Evolutionary conservation across 1,140 invertebrate genomes (phyloP).

Genomic region (Dinoponera quadriceps): DNA sequence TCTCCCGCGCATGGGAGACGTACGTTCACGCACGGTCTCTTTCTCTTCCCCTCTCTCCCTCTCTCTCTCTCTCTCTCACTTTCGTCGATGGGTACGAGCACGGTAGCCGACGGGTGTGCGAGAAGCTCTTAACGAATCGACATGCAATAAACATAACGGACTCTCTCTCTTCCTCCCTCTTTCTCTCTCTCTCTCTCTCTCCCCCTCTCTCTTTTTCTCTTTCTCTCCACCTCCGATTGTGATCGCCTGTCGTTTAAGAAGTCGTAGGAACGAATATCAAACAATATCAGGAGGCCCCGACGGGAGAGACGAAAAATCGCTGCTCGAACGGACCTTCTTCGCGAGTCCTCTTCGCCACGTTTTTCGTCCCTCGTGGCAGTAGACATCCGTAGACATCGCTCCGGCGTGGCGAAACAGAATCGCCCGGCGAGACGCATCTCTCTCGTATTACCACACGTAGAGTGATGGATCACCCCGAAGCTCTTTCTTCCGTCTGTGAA

Average conservation of each 20-base stretch:
- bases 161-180: neutral
- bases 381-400: neutral
- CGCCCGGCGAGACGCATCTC: neutral
- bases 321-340: neutral
- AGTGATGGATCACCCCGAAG: conserved; percentile 64
- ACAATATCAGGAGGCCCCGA: neutral
- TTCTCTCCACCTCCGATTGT: neutral
- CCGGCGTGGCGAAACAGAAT: conserved; percentile 28
- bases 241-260: conserved; percentile 24
- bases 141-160: conserved; percentile 51
- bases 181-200: too few species aligned
- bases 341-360: too few species aligned
- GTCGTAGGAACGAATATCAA: conserved; percentile 5
- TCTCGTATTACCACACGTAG: conserved; percentile 53
- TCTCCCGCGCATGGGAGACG: conserved; percentile 63
- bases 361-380: neutral
- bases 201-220: too few species aligned
- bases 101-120: conserved; percentile 62
- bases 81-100: conserved; percentile 53
- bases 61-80: conserved; percentile 25
- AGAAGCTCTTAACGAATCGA: conserved; percentile 58
- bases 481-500: conserved; percentile 62
- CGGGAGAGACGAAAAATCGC: neutral
- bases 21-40: conserved; percentile 54
- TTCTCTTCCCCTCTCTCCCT: conserved; percentile 37